Conservation (phyloP, 2,113 vertebrate species). For the Oreochromis niloticus region DNA sequence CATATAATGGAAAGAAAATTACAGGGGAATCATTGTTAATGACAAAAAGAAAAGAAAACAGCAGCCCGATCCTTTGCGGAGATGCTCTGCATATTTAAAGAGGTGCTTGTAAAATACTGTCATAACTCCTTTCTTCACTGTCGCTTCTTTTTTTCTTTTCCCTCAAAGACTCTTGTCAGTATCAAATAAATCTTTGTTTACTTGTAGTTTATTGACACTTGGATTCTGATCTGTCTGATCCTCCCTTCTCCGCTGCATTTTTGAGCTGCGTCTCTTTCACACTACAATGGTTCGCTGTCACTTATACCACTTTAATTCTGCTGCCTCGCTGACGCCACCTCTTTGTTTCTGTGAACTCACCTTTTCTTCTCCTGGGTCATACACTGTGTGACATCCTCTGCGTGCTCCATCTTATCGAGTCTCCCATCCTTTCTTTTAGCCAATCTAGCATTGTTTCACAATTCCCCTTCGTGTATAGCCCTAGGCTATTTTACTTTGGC, state of each 20-base stretch:
- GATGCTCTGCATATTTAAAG: conserved; percentile 3
- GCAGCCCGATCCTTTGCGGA: not conserved
- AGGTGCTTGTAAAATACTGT: not conserved
- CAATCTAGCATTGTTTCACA: not conserved
- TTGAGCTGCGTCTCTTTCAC: not conserved
- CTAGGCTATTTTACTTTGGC: conserved; percentile 4
- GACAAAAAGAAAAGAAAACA: not conserved
- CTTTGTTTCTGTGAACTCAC: conserved; percentile 5
- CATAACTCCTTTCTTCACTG: not conserved
- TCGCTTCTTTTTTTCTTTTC: not conserved
- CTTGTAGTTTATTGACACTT: not conserved
- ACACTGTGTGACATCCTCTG: not conserved
- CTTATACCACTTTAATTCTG: not conserved
- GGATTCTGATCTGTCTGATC: not conserved
- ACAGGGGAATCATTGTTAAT: not conserved
- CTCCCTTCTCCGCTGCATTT: not conserved
- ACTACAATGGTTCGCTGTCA: not conserved
- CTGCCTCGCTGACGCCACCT: not conserved
- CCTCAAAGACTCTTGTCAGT: not conserved
- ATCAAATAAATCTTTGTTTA: conserved; percentile 10
- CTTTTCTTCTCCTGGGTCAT: not conserved
- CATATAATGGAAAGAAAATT: not conserved
- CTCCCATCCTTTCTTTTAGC: not conserved
- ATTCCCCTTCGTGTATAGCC: conserved; percentile 22
- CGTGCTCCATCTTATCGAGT: not conserved